A percentile compares a stretch with the other conserved stretches of the same genome.
Evolutionary conservation across 1,140 invertebrate genomes (phyloP).

Genomic region (Propsilocerus akamusi): DNA sequence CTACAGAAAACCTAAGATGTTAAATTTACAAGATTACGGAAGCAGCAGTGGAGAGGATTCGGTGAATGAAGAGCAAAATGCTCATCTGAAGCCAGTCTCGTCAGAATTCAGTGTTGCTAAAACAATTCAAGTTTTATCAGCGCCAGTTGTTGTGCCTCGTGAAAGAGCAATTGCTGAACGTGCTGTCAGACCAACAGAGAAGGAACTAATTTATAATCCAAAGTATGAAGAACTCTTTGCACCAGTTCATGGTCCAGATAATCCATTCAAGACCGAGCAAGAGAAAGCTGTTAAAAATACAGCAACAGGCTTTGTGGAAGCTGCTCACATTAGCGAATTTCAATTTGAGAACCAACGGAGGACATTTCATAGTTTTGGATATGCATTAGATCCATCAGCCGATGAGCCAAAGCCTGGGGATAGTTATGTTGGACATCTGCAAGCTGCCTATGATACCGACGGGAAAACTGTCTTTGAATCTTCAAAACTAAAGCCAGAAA

Average conservation of each 20-base stretch:
- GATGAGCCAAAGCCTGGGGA: conserved; percentile 42
- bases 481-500: conserved; percentile 45
- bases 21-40: conserved; percentile 40
- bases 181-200: conserved; percentile 49
- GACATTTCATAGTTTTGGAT: conserved; percentile 91
- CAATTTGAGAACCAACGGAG: conserved; percentile 96
- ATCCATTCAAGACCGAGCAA: conserved; percentile 81
- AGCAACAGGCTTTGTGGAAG: conserved; percentile 85
- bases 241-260: conserved; percentile 76
- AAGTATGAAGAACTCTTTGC: conserved; percentile 90
- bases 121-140: conserved; percentile 49
- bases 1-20: conserved; percentile 23
- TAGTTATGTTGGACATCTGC: conserved; percentile 42
- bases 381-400: conserved; percentile 84
- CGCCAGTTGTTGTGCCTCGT: conserved; percentile 57
- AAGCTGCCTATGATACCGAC: conserved; percentile 38
- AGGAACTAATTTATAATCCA: conserved; percentile 81
- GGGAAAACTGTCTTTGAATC: conserved; percentile 81
- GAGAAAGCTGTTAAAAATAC: conserved; percentile 77
- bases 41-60: conserved; percentile 25
- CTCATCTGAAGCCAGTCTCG: conserved; percentile 21
- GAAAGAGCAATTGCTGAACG: conserved; percentile 32
- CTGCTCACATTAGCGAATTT: conserved; percentile 89
- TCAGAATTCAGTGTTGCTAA: conserved; percentile 26
- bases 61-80: conserved; percentile 25